Conservation (phyloP, 1,140 invertebrate species). For the Listronotus oregonensis region DNA sequence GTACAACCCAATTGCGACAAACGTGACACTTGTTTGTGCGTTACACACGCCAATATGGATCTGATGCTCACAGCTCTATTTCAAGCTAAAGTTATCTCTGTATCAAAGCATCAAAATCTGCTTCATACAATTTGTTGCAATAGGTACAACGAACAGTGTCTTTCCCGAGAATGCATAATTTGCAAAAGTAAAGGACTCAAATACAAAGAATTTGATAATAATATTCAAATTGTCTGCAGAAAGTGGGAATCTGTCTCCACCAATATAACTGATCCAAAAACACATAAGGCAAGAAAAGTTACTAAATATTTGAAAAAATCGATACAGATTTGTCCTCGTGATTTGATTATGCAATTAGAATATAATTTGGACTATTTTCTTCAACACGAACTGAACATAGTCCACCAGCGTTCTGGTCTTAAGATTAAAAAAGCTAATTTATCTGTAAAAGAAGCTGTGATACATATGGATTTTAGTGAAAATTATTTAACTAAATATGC, state of each 20-base stretch:
- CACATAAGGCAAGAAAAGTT: not conserved
- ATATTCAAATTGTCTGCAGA: no score
- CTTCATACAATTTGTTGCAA: not conserved
- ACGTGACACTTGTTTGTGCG: not conserved
- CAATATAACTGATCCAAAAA: no score
- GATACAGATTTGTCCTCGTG: no score
- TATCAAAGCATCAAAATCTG: conserved; percentile 7
- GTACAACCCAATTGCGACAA: not conserved
- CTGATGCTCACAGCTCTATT: not conserved
- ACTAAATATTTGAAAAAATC: no score
- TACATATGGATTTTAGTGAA: conserved; percentile 44
- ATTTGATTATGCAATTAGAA: no score
- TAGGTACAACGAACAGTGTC: not conserved
- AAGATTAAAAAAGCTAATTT: no score
- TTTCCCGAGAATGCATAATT: not conserved
- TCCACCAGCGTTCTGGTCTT: no score
- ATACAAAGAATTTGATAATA: conserved; percentile 5
- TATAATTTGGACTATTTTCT: no score
- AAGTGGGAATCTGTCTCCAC: no score
- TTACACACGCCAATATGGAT: not conserved
- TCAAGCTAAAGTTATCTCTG: not conserved
- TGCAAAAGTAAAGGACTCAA: not conserved
- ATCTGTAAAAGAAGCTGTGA: no score
- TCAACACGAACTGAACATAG: no score
- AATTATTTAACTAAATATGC: conserved; percentile 49